A percentile compares a stretch with the other conserved stretches of the same genome.
Conservation (phyloP, 2,888 invertebrate species). For the Callimorpha dominula region DNA sequence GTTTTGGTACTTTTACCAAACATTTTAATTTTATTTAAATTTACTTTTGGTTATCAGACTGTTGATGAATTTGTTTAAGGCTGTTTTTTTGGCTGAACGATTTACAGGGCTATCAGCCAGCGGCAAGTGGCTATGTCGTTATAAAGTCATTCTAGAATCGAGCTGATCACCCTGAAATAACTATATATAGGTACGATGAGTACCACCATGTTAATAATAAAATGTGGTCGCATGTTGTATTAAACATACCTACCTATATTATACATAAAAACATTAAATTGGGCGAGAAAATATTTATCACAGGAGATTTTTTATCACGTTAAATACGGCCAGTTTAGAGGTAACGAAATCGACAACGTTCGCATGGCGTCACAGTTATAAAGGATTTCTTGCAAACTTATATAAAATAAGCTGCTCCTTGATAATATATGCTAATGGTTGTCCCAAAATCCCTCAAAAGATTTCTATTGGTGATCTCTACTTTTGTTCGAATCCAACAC, state of each 20-base stretch:
- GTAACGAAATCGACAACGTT: neutral
- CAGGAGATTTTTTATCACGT: neutral
- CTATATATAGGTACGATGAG: neutral
- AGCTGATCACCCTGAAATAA: neutral
- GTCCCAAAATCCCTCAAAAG: no score
- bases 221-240: neutral
- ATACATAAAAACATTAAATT: neutral
- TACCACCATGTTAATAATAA: neutral
- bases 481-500: neutral
- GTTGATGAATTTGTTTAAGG: neutral
- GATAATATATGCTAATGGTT: neutral
- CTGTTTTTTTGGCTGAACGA: neutral
- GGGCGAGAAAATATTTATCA: neutral
- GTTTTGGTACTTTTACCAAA: slow-evolving; percentile 12
- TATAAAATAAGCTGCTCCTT: neutral
- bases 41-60: neutral
- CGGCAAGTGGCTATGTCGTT: neutral
- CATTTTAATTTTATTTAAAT: neutral
- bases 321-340: neutral
- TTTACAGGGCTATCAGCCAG: neutral
- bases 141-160: neutral
- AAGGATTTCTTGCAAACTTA: neutral
- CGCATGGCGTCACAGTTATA: neutral
- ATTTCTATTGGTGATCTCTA: no score
- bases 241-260: neutral